These are phyloP conservation scores for Heteropelma amictum DNA, from an alignment of 2,888 invertebrate species.

Conservation along the genomic window DNA sequence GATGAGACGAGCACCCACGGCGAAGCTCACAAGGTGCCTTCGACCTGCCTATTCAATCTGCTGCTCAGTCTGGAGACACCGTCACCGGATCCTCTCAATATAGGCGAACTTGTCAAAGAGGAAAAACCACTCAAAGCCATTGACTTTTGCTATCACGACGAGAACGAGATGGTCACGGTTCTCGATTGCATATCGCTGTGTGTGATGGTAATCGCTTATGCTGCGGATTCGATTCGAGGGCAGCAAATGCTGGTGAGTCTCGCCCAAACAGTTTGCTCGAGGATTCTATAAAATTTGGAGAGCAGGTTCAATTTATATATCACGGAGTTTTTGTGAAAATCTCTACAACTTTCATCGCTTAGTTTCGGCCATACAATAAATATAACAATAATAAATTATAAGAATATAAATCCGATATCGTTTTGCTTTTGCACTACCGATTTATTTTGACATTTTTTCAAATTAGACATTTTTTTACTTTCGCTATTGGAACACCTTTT, in stretches of 20 bases:
- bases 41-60: constrained; percentile 94
- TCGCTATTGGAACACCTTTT: too few species aligned
- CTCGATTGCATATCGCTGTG: constrained; percentile 98
- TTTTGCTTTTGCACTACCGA: too few species aligned
- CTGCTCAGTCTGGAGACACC: constrained; percentile 95
- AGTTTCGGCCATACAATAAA: too few species aligned
- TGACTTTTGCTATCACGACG: constrained; percentile 99
- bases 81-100: constrained; percentile 95
- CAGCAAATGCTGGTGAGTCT: constrained; percentile 95
- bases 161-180: constrained; percentile 97
- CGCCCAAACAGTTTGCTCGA: too few species aligned
- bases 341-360: too few species aligned
- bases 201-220: constrained; percentile 99
- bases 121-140: constrained; percentile 95
- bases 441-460: too few species aligned
- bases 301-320: too few species aligned
- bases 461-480: too few species aligned
- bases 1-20: constrained; percentile 92
- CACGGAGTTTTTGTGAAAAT: too few species aligned
- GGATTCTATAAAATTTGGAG: too few species aligned
- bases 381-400: too few species aligned
- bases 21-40: constrained; percentile 96
- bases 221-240: constrained; percentile 95
- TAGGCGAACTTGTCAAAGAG: constrained; percentile 93
- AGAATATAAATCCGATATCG: too few species aligned